Evolutionary conservation across 1,140 invertebrate species (phyloP).

Genomic region (Rhyacophila brunnea): DNA sequence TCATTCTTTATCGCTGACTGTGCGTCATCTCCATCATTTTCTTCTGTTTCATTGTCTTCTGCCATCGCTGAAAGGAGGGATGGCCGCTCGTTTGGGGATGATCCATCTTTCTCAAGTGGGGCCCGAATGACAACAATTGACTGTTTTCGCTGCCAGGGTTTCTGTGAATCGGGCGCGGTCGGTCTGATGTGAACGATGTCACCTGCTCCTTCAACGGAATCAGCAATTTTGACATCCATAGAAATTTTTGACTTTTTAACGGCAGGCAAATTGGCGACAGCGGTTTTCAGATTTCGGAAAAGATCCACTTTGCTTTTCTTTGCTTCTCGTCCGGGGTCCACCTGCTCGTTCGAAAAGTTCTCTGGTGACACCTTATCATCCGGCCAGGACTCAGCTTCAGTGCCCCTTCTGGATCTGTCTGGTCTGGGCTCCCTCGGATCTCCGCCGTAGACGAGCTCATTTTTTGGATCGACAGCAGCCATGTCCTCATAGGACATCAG

Average conservation of each 20-base stretch:
- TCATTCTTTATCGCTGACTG: constrained; percentile 16
- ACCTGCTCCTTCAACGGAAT: too few species aligned
- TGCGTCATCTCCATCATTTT: not conserved
- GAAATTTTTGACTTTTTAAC: constrained; percentile 67
- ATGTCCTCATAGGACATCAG: constrained; percentile 62
- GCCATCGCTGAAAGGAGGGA: too few species aligned
- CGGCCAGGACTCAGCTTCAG: constrained; percentile 45
- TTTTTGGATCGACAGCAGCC: constrained; percentile 59
- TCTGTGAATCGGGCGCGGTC: too few species aligned
- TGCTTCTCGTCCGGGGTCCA: constrained; percentile 54
- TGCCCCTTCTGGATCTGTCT: constrained; percentile 20
- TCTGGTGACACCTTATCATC: constrained; percentile 50
- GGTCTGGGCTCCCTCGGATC: constrained; percentile 48
- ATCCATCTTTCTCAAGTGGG: constrained; percentile 45
- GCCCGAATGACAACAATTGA: not conserved
- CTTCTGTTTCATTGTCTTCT: constrained; percentile 37
- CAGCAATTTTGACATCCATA: constrained; percentile 23
- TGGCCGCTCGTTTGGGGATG: too few species aligned
- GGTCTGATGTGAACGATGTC: too few species aligned
- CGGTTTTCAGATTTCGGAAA: constrained; percentile 50
- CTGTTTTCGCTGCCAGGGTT: not conserved
- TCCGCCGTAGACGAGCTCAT: constrained; percentile 53
- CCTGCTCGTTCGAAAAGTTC: too few species aligned
- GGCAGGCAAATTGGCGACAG: constrained; percentile 41
- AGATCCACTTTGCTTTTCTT: constrained; percentile 65